Evolutionary conservation across 1,140 invertebrate species (phyloP), one percentile per base, ranked within the genome.

Genomic region (Hylaeus volcanicus): DNA sequence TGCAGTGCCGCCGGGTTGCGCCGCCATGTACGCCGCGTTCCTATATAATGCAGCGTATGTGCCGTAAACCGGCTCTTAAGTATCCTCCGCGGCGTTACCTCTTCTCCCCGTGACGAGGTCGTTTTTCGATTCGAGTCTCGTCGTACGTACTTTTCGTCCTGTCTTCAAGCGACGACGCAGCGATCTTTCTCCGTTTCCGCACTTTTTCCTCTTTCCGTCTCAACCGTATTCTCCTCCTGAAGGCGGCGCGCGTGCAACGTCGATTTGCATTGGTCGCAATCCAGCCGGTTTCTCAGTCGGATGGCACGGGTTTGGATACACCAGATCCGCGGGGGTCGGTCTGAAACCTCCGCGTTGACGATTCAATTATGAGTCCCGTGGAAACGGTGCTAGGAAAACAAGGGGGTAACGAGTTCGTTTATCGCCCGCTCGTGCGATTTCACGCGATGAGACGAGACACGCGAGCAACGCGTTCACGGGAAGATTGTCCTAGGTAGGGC

Each of bases 1-100:
- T 91, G 90, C 90, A 85, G 83, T 84, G 48, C 73, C 55, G 61
- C 60, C 64, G 64, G 68, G 61, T 26, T 73, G 63, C 68, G 81
- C 53, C 53, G 55, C 26, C 63, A 65, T 69, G 43, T 69, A 74
- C 41, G 39, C 69, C 63, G 66, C 64, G 58, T 58, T 75, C 74
- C 69, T 83, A 56, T 77, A 65, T 81, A 81, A 86, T 61, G 74
- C 43, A 80, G 48, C 83, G 43, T 79, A 79, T 78, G 66, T 83
- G 71, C 56, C 75, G 65, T 83, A 86, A 86, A 86, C 63, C 56
- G 56, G 79, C 86, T 74, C 69, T 65, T 72, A 75, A 80, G 76
- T 77, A 86, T 77, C 69, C 61, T 76, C 56, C 70, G 65, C 48
- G 61, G 41, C 74, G 56, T 63, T 79, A 74, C 61, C 55, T 85